Percentiles rank a stretch among this genome's conserved stretches.
Evolutionary conservation across 2,888 invertebrate species (phyloP).

Genomic region (Drosophila birchii): DNA sequence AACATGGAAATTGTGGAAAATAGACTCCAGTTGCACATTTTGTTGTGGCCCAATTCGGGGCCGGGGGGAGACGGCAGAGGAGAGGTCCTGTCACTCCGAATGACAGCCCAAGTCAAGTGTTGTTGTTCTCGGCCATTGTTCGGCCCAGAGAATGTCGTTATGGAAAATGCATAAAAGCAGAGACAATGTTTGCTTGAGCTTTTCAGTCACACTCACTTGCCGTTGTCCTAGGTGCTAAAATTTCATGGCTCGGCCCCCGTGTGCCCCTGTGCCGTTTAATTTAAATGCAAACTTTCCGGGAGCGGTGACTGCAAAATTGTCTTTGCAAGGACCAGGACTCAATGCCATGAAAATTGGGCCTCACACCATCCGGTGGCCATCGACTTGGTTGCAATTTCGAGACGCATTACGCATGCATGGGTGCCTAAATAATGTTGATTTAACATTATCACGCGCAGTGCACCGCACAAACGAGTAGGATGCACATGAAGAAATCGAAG

Average conservation of each 20-base stretch:
- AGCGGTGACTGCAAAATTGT: slow-evolving; percentile 64
- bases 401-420: slow-evolving; percentile 83
- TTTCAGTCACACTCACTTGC: slow-evolving; percentile 14
- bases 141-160: slow-evolving; percentile 61
- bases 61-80: no score
- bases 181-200: slow-evolving; percentile 61
- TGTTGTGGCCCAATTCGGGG: slow-evolving; percentile 56
- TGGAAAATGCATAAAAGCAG: slow-evolving; percentile 74
- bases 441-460: slow-evolving; percentile 77
- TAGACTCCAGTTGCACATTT: slow-evolving; percentile 74
- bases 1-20: slow-evolving; percentile 78
- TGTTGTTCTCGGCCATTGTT: slow-evolving; percentile 58
- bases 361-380: slow-evolving; percentile 12
- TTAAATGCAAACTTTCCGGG: slow-evolving; percentile 72
- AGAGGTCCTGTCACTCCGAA: slow-evolving; percentile 72
- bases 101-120: slow-evolving; percentile 79
- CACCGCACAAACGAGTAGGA: slow-evolving; percentile 17
- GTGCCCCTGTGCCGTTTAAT: slow-evolving; percentile 65
- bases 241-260: slow-evolving; percentile 60
- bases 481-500: not conserved
- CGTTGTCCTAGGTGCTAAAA: slow-evolving; percentile 62
- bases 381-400: slow-evolving; percentile 65
- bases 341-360: slow-evolving; percentile 13
- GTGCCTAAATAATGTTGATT: slow-evolving; percentile 84
- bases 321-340: slow-evolving; percentile 45